Base-by-base conservation (phyloP, 37 sponge, comb jelly and placozoan genomes). In the Agelas oroides region DNA sequence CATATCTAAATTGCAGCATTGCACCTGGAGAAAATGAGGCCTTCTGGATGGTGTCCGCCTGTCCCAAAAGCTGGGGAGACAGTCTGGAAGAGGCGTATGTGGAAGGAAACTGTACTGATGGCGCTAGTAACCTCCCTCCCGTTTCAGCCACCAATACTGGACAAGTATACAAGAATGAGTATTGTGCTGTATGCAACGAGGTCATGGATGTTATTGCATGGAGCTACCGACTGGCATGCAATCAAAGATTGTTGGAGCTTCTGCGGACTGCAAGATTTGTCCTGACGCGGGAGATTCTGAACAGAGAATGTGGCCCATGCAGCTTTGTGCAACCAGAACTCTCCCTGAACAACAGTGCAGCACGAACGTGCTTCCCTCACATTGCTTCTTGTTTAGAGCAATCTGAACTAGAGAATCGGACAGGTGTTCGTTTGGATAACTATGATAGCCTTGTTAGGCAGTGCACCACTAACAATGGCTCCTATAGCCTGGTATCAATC, bases 111-210 rank as follows among this genome's bases (percentile, higher is more conserved):
- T 77, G 71, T 72, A 40, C 57, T 25, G n/a, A 27, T n/a, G 2
- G 71, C 19, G 53, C 14, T 0, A 14, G 28, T 21, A 35, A 16
- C 13, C 59, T 82, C 20, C 80, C 84, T 59, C 84, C 84, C 16
- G 78, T 89, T 0, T 83, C 89, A 14, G 70, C 70, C 62, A 35
- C n/a, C 0, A 61, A 19, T 0, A 71, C 78, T 14, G 89, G 89
- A 16, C 5, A 71, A 17, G 84, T 83, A 27, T 89, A 89, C 78
- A 71, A 23, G 31, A 89, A 89, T 65, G 54, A 75, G 72, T 72
- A 70, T 62, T 88, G 88, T 73, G 88, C 83, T n/a, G 35, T 70
- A 1, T 88, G 88, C 62, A 63, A 88, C 53, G 52, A 62, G 21
- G 71, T 79, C 21, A 25, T 28, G 28, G 27, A 27, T 24, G 25